Evolutionary conservation across 2,888 invertebrate genomes (phyloP).

Genomic region (Metallyticus violacea): DNA sequence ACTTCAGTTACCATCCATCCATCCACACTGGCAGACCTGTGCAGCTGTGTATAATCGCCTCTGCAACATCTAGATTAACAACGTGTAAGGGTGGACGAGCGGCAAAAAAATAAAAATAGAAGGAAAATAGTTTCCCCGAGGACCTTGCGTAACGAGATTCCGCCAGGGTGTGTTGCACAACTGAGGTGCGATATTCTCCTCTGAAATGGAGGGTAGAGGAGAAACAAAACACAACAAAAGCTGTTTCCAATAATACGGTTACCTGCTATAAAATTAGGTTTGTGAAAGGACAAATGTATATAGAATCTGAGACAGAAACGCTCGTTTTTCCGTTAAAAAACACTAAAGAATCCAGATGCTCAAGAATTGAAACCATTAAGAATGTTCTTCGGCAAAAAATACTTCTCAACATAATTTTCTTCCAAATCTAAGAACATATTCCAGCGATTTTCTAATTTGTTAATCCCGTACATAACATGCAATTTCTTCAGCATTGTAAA

Average conservation of each 20-base stretch:
- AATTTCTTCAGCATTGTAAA: too few relatives aligned
- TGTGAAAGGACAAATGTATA: too few relatives aligned
- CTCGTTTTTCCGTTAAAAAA: too few relatives aligned
- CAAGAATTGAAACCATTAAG: too few relatives aligned
- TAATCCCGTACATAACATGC: too few relatives aligned
- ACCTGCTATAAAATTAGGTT: background rate
- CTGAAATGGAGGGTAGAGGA: background rate
- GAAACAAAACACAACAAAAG: background rate
- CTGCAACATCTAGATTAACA: background rate
- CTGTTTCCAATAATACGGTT: background rate
- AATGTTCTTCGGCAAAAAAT: too few relatives aligned
- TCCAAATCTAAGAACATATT: too few relatives aligned
- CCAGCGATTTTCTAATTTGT: too few relatives aligned
- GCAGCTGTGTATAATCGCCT: background rate
- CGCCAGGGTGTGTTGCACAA: background rate
- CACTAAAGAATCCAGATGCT: too few relatives aligned
- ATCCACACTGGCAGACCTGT: background rate
- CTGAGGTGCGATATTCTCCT: background rate
- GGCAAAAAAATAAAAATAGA: background rate
- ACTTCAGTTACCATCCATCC: conserved; percentile 7
- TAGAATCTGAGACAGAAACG: background rate
- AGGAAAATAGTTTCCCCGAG: background rate
- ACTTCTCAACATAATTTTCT: too few relatives aligned
- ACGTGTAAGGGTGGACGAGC: background rate
- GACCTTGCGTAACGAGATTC: background rate